Evolutionary conservation across 2,113 vertebrate genomes (phyloP), one percentile per base, ranked within the genome.

Genomic region (Amphilophus citrinellus): DNA sequence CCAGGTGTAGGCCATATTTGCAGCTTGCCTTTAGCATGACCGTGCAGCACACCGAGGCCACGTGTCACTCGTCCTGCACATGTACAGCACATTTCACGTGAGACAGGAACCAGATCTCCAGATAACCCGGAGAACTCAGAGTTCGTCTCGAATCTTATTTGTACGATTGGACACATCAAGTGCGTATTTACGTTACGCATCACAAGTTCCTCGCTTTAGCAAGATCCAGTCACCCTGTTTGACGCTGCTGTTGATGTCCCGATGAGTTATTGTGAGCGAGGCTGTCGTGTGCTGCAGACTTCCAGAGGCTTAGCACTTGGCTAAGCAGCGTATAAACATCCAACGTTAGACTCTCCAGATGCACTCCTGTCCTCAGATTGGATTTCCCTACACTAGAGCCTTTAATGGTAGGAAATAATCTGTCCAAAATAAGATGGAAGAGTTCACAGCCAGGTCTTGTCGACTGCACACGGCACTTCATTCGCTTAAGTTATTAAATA

Each of bases 271-370:
- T 62, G 89, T 66, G 81, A 87, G 79, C 15, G 27, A 79, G 83
- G 61, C 88, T 91, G 94, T 92, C 91, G 88, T 85, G 84, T 63
- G 80, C 85, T 93, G 88, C 93, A 93, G 91, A 90, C 88, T 93
- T 94, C 92, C 95, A 95, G 95, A 93, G 89, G 85, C 90, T 90
- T 85, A 82, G 73, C 57, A 84, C 89, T 93, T 88, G 92, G 93
- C 92, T 84, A 59, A 61, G 90, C 84, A 77, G 83, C 87, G 79
- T 87, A 77, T 95, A 94, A 95, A 96, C 95, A 96, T 91, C 87
- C 88, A 92, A 6, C 37, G 85, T 96, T 94, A 96, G 84, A 94
- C 83, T 95, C 66, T 95, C 94, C 96, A 96, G 95, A 96, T 89
- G 90, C 91, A 79, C 92, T 80, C 68, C 68, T 57, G 88, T 89